Conservation (phyloP, 2,888 invertebrate species). For the Mythimna ferrago region DNA sequence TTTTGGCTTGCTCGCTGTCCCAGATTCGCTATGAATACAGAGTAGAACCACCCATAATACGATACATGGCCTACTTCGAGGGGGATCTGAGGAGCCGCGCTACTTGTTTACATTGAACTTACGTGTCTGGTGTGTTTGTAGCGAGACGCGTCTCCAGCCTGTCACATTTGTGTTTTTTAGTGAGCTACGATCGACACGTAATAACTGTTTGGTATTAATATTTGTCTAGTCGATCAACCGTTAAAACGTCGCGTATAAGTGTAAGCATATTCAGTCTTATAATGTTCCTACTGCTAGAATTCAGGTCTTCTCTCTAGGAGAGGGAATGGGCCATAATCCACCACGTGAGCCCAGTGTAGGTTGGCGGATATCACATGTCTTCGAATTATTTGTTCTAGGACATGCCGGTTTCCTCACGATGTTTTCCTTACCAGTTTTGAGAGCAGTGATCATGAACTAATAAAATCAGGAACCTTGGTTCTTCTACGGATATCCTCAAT, state of each 20-base stretch:
- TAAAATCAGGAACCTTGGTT: too few species aligned
- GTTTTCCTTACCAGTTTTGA: too few species aligned
- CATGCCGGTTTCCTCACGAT: too few species aligned
- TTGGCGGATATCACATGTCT: too few species aligned
- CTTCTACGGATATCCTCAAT: too few species aligned
- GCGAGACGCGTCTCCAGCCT: conserved; percentile 13
- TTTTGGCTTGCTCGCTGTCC: conserved; percentile 84
- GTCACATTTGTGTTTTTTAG: conserved; percentile 38
- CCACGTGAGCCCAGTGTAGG: too few species aligned
- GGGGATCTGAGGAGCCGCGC: conserved; percentile 72
- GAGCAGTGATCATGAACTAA: too few species aligned
- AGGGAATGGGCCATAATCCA: too few species aligned
- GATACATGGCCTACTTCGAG: conserved; percentile 82
- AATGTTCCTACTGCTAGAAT: too few species aligned
- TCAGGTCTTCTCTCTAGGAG: too few species aligned
- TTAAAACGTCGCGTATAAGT: neutral
- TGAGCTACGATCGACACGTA: conserved; percentile 13
- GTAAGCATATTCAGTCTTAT: too few species aligned
- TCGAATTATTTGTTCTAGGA: too few species aligned
- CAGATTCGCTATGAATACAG: conserved; percentile 85
- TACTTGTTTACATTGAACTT: conserved; percentile 75
- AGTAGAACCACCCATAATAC: conserved; percentile 78
- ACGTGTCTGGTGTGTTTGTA: conserved; percentile 50
- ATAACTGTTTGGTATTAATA: conserved; percentile 16
- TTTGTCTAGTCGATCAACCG: neutral